Percentiles rank a stretch among this genome's conserved stretches.
These are phyloP conservation scores for Pterophyllum scalare DNA, from an alignment of 2,113 vertebrate genomes.

Conservation along the genomic window DNA sequence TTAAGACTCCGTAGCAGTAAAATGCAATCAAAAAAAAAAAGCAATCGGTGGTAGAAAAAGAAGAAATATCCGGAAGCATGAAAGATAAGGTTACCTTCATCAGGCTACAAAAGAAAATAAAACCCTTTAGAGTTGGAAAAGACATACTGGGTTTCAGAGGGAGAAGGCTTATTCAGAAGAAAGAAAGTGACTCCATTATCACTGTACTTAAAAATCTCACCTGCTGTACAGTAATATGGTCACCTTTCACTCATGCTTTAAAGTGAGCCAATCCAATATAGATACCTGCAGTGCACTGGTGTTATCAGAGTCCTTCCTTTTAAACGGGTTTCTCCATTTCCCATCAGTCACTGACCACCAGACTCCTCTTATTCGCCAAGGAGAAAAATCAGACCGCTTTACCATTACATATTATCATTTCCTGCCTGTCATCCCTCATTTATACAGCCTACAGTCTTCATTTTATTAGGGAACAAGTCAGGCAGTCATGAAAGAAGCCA, in stretches of 20 bases:
- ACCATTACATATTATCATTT: slow-evolving; percentile 18
- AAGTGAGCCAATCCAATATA: slow-evolving; percentile 5
- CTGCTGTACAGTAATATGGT: background rate
- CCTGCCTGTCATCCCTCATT: slow-evolving; percentile 3
- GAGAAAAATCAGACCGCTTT: slow-evolving; percentile 7
- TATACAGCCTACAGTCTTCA: background rate
- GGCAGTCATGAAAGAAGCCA: slow-evolving; percentile 6
- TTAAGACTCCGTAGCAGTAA: background rate
- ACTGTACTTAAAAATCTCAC: background rate
- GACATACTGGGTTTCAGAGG: slow-evolving; percentile 5
- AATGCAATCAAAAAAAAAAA: background rate
- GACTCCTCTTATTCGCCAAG: background rate
- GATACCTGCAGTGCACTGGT: slow-evolving; percentile 3
- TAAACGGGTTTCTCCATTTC: background rate
- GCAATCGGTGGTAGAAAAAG: background rate
- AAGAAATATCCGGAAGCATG: slow-evolving; percentile 22
- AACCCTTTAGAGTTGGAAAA: slow-evolving; percentile 20
- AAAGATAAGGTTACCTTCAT: slow-evolving; percentile 24
- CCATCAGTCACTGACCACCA: background rate
- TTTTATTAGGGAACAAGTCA: slow-evolving; percentile 15
- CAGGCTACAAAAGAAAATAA: slow-evolving; percentile 6
- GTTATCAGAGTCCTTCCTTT: slow-evolving; percentile 10
- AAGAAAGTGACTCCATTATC: slow-evolving; percentile 17
- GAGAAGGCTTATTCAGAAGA: background rate
- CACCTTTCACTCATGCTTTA: slow-evolving; percentile 17